Percentiles rank a stretch among this genome's conserved stretches.
Evolutionary conservation across 2,113 vertebrate genomes (phyloP).

Genomic region (Phaethon lepturus): DNA sequence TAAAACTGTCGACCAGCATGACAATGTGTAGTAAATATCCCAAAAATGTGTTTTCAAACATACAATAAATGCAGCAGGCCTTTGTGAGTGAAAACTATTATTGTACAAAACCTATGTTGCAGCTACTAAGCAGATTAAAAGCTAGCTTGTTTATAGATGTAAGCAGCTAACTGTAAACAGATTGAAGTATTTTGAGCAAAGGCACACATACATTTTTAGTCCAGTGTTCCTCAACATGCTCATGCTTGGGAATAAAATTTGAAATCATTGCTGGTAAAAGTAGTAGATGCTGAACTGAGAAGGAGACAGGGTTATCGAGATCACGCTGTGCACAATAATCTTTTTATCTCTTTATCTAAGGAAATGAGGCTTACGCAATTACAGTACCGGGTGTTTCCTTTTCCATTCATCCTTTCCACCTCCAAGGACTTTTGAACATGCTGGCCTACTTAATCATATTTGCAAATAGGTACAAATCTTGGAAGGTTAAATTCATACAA

Average conservation of each 20-base stretch:
- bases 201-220: rapidly evolving
- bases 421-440: neutral
- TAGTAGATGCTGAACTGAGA: neutral
- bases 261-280: neutral
- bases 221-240: neutral
- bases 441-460: neutral
- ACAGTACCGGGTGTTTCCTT: neutral
- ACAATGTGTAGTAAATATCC: neutral
- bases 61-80: neutral
- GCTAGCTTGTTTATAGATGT: neutral
- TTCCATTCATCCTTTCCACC: neutral
- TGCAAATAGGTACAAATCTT: neutral
- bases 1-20: neutral
- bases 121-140: neutral
- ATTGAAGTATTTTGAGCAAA: neutral
- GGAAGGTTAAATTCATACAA: neutral
- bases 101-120: neutral
- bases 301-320: neutral
- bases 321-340: neutral
- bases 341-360: conserved; percentile 27
- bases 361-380: conserved; percentile 12
- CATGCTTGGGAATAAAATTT: neutral
- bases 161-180: neutral
- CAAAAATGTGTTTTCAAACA: neutral
- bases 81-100: neutral